A percentile compares a stretch with the other conserved stretches of the same genome.
phyloP scores from a whole-genome alignment of 2,113 vertebrate species.

The Boleophthalmus pectinirostris region DNA sequence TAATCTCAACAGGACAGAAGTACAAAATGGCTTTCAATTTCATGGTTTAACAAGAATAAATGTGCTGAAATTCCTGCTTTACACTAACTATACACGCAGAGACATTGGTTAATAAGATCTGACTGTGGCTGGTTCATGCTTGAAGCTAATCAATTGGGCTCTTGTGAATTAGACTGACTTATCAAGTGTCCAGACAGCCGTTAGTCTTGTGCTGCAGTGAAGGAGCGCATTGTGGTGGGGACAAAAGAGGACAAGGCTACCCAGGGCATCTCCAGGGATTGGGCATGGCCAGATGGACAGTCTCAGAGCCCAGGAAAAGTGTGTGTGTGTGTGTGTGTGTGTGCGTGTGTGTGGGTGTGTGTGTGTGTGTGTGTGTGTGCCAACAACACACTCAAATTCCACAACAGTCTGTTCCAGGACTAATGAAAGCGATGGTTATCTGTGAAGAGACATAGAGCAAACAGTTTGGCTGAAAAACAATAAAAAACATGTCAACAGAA shows the following conservation, averaged over 20 bases:
- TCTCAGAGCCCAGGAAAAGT: not conserved
- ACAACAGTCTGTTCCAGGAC: not conserved
- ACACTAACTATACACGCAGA: not conserved
- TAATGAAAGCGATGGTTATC: not conserved
- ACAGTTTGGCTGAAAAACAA: not conserved
- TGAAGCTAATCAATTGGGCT: not conserved
- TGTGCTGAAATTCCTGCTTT: not conserved
- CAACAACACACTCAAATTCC: not conserved
- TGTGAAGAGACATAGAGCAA: not conserved
- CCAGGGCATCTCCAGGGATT: not conserved
- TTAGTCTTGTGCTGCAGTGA: not conserved
- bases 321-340: no score
- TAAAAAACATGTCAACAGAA: not conserved
- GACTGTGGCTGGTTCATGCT: not conserved
- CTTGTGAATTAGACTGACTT: not conserved
- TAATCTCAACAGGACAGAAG: not conserved
- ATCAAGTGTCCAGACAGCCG: not conserved
- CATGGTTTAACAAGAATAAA: not conserved
- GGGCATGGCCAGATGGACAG: conserved; percentile 3
- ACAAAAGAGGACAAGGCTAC: not conserved
- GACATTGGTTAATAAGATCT: not conserved
- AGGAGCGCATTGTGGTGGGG: not conserved
- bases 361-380: not conserved
- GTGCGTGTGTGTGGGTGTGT: no score
- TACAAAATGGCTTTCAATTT: not conserved